These are phyloP conservation scores for Acanthiza pusilla DNA, from an alignment of 2,797 vertebrate genomes.

Conservation along the genomic window DNA sequence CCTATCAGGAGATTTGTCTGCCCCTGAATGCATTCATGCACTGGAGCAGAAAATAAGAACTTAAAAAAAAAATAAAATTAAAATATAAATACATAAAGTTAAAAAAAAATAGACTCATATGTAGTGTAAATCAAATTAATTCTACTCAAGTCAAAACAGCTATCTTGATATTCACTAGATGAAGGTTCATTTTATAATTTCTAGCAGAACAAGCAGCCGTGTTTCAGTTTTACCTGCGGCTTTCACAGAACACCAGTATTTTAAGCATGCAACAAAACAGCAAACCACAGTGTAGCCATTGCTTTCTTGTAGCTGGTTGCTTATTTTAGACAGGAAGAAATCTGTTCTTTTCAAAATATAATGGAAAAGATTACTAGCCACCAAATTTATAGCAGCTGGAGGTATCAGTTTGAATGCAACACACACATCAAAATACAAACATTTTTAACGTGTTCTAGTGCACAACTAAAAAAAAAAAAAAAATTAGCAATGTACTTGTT, in stretches of 20 bases:
- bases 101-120: not conserved
- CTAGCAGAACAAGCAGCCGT: not conserved
- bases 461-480: not conserved
- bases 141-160: not conserved
- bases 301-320: not conserved
- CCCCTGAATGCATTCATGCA: not conserved
- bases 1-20: not conserved
- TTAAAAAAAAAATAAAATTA: not conserved
- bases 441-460: not conserved
- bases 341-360: conserved; percentile 29
- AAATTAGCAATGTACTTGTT: not conserved
- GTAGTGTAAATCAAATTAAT: not conserved
- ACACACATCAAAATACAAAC: not conserved
- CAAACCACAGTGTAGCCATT: conserved; percentile 7
- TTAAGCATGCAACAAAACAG: conserved; percentile 4
- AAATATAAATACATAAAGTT: not conserved
- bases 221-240: not conserved
- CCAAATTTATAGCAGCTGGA: conserved; percentile 32
- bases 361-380: conserved; percentile 32
- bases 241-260: not conserved
- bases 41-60: not conserved
- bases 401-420: not conserved
- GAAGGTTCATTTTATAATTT: not conserved
- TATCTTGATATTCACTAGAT: not conserved
- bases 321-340: conserved; percentile 42